Evolutionary conservation across 2,797 vertebrate genomes (phyloP).

Genomic region (Alauda arvensis): DNA sequence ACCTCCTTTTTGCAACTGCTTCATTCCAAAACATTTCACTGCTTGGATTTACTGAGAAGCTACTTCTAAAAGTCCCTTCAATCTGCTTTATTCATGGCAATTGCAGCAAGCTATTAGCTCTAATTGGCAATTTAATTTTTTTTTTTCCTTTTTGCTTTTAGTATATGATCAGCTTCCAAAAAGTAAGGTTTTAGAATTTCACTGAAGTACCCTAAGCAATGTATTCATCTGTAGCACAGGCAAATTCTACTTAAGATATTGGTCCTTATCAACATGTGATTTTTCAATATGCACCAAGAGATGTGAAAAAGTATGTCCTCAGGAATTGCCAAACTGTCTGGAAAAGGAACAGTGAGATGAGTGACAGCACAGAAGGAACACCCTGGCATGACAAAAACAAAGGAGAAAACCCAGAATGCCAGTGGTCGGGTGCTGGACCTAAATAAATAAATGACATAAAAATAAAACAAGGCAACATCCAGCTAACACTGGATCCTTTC

Average conservation of each 20-base stretch:
- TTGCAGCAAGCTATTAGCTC: constrained; percentile 51
- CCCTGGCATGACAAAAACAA: neutral
- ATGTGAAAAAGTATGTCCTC: neutral
- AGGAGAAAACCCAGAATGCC: neutral
- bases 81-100: constrained; percentile 34
- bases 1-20: constrained; percentile 37
- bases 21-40: constrained; percentile 36
- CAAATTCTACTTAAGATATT: constrained; percentile 15
- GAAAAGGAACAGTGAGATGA: neutral
- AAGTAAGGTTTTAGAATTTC: constrained; percentile 22
- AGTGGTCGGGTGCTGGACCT: neutral
- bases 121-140: constrained; percentile 43
- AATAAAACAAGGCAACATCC: neutral
- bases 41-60: constrained; percentile 40
- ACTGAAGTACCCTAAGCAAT: neutral
- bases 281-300: constrained; percentile 1
- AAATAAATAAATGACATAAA: neutral
- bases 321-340: neutral
- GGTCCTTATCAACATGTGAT: neutral
- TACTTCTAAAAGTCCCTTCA: constrained; percentile 42
- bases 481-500: neutral
- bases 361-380: neutral
- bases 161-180: constrained; percentile 7
- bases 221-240: neutral
- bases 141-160: constrained; percentile 22